Evolutionary conservation across 2,113 vertebrate genomes (phyloP).

Genomic region (Anser brachyrhynchus): DNA sequence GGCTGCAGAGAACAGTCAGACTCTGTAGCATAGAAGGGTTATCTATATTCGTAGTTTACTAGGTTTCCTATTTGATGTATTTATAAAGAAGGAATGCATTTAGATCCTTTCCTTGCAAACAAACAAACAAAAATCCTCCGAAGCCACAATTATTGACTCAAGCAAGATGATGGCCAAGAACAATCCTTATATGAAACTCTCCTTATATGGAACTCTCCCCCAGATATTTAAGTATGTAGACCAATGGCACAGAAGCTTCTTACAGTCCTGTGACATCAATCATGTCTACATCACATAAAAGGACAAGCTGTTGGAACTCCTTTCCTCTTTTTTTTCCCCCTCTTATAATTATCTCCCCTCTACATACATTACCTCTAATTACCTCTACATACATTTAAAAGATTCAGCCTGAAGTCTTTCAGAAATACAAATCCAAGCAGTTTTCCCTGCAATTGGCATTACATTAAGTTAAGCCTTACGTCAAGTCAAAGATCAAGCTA

Average conservation of each 20-base stretch:
- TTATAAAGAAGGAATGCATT: no score
- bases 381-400: background rate
- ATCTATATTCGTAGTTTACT: background rate
- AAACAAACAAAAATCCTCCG: background rate
- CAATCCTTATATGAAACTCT: background rate
- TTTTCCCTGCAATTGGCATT: no score
- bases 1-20: no score
- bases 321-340: no score
- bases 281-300: background rate
- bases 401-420: background rate
- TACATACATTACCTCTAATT: background rate
- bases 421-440: background rate
- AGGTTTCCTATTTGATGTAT: no score
- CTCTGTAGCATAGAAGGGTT: background rate
- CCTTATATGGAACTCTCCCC: no score
- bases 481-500: slow-evolving; percentile 16
- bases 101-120: background rate
- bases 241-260: background rate
- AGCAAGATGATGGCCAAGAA: background rate
- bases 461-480: slow-evolving; percentile 10
- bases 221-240: no score
- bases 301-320: no score
- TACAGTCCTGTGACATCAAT: background rate
- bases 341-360: background rate
- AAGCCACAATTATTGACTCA: background rate